Percentiles rank a stretch among this genome's conserved stretches.
phyloP scores from a whole-genome alignment of 1,140 invertebrate species.

The Drosophila melanogaster region DNA sequence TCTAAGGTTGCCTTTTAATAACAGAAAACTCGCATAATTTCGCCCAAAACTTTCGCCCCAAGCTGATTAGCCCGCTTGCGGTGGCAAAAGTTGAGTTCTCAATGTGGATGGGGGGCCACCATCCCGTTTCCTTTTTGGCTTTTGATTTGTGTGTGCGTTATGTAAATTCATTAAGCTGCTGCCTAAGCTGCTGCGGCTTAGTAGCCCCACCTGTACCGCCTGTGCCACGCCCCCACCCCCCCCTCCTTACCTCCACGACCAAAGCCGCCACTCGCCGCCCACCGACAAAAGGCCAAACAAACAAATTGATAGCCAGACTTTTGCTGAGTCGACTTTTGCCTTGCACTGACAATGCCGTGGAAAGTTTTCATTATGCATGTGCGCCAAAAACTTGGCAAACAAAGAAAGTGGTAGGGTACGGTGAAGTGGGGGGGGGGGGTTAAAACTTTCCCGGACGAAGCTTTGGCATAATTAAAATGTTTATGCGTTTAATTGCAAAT shows the following conservation, averaged over 20 bases:
- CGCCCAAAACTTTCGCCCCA: conserved; percentile 16
- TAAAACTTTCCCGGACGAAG: conserved; percentile 33
- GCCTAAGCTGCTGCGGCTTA: conserved; percentile 36
- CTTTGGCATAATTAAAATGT: conserved; percentile 58
- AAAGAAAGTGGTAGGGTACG: conserved; percentile 16
- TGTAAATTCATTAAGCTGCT: conserved; percentile 48
- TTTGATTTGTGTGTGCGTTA: conserved; percentile 47
- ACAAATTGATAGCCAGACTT: conserved; percentile 58
- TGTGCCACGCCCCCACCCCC: too few species aligned
- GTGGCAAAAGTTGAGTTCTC: conserved; percentile 7
- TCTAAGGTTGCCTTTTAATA: conserved; percentile 42
- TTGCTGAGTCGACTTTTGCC: conserved; percentile 43
- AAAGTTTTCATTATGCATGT: conserved; percentile 61
- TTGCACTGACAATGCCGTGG: conserved; percentile 53
- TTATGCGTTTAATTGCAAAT: conserved; percentile 62
- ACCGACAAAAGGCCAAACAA: conserved; percentile 19
- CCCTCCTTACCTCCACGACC: too few species aligned
- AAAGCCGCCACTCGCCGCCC: not conserved
- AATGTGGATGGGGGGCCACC: too few species aligned
- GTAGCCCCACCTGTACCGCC: conserved; percentile 16
- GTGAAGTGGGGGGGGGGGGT: too few species aligned
- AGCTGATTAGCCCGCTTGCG: conserved; percentile 28
- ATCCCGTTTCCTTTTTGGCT: conserved; percentile 12
- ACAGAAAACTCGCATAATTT: conserved; percentile 43
- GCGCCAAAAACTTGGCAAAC: conserved; percentile 56